Evolutionary conservation across 2,888 invertebrate genomes (phyloP).

Genomic region (Callinectes sapidus): DNA sequence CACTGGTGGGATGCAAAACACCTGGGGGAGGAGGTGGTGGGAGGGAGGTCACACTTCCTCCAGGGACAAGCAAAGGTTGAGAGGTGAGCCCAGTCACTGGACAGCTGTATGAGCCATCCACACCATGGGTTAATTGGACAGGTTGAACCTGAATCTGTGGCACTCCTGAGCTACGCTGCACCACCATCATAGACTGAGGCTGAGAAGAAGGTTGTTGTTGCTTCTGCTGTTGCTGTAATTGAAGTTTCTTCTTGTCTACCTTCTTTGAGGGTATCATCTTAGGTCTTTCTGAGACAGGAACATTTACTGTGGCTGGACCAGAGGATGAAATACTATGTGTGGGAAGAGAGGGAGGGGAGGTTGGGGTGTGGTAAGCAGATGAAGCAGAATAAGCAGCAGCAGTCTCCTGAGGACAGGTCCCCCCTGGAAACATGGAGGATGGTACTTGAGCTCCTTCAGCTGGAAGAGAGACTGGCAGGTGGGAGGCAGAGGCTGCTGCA

Average conservation of each 20-base stretch:
- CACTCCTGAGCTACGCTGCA: slow-evolving; percentile 73
- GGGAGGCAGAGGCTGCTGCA: slow-evolving; percentile 55
- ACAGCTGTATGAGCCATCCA: slow-evolving; percentile 66
- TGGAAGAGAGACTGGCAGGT: slow-evolving; percentile 61
- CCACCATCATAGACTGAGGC: slow-evolving; percentile 62
- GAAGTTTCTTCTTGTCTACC: slow-evolving; percentile 69
- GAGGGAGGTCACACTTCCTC: slow-evolving; percentile 63
- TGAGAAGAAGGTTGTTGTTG: slow-evolving; percentile 65
- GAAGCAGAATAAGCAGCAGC: slow-evolving; percentile 55
- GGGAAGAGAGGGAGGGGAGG: slow-evolving; percentile 61
- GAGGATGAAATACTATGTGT: slow-evolving; percentile 60
- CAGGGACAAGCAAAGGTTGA: slow-evolving; percentile 62
- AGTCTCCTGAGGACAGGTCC: slow-evolving; percentile 60
- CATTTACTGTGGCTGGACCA: slow-evolving; percentile 69
- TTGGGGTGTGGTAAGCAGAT: slow-evolving; percentile 66
- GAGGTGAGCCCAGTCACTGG: slow-evolving; percentile 56
- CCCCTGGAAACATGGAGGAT: slow-evolving; percentile 61
- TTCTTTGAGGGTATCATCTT: slow-evolving; percentile 72
- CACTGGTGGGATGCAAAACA: slow-evolving; percentile 61
- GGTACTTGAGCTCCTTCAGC: slow-evolving; percentile 67
- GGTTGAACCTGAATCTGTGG: slow-evolving; percentile 78
- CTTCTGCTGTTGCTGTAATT: slow-evolving; percentile 61
- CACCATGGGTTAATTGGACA: slow-evolving; percentile 70
- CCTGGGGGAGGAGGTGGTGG: slow-evolving; percentile 68
- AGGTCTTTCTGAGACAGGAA: slow-evolving; percentile 71